phyloP scores from a whole-genome alignment of 92 coral and sea anemone species.

The Palythoa heliodiscus region DNA sequence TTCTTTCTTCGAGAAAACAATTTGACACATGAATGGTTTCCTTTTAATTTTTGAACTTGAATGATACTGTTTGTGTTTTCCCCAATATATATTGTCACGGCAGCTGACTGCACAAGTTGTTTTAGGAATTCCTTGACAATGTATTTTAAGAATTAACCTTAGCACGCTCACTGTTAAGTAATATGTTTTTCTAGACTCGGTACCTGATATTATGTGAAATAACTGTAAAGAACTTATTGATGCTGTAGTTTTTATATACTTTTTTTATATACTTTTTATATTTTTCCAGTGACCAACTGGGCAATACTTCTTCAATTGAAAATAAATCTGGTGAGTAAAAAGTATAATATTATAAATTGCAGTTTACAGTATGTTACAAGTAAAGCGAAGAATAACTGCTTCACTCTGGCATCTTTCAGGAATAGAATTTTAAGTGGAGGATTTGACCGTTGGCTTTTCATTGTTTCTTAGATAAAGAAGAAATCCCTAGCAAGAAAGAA shows the following conservation, averaged over 20 bases:
- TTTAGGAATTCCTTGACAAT: neutral
- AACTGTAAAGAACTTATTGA: neutral
- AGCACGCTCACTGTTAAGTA: no score
- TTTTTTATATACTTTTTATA: neutral
- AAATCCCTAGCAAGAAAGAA: slow-evolving; percentile 31
- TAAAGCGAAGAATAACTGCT: neutral
- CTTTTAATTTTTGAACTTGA: no score
- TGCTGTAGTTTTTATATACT: neutral
- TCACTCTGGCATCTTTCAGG: neutral
- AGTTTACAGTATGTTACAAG: no score
- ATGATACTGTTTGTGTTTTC: neutral
- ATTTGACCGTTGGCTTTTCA: neutral
- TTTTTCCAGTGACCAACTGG: slow-evolving; percentile 26
- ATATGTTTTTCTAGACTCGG: no score
- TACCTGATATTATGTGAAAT: neutral
- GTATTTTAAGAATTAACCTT: no score
- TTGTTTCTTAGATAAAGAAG: slow-evolving; percentile 36
- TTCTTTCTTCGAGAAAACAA: no score
- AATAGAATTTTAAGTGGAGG: neutral
- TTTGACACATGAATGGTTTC: no score
- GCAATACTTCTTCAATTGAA: neutral
- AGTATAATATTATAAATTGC: neutral
- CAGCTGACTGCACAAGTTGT: neutral
- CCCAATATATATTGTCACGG: no score
- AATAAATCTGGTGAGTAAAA: slow-evolving; percentile 17